Base-by-base conservation (phyloP, 2,113 vertebrate species). In the Carassius auratus region DNA sequence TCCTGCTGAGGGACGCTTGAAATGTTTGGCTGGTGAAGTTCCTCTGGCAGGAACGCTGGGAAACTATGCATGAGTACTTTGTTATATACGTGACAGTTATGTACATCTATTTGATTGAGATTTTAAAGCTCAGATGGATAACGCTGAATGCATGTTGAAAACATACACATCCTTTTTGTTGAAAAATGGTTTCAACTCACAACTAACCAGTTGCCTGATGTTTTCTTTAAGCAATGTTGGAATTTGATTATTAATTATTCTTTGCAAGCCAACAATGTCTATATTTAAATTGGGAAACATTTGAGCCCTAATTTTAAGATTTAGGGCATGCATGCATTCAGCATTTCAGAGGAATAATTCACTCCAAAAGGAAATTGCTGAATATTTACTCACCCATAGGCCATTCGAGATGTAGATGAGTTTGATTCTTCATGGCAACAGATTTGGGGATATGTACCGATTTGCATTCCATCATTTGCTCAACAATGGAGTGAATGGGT, bases 21-120 rank as follows among this genome's bases (percentile, higher is more conserved):
- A 21, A 45, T 52, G 48, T 81, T 52, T 81, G 79, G 62, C 79
- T 50, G 23, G 8, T 33, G 62, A 19, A 33, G 42, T 5, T 48
- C 33, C n/a, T 85, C 74, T 86, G 85, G 88, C 68, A 81, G 52
- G 71, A 64, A 52, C 38, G 42, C 59, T 86, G 87, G 85, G 76
- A 88, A 86, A 83, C 64, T 85, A 78, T 80, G 81, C n/a, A 48
- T 26, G 55, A 2, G 21, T 19, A 23, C 19, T 62, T 42, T 62
- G 30, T 64, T 59, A 26, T 64, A 42, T 23, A 42, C 59, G 2
- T 38, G 77, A 62, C 33, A 45, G 21, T 61, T 8, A 42, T 26
- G 33, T 36, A 36, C 52, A 50, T 50, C 3, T 13, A 30, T 52
- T 50, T 30, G 14, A 52, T 17, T 14, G 15, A n/a, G 21, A n/a